These are phyloP conservation scores for Sinocyclocheilus anophthalmus DNA, from an alignment of 2,113 vertebrate species.

Conservation along the genomic window DNA sequence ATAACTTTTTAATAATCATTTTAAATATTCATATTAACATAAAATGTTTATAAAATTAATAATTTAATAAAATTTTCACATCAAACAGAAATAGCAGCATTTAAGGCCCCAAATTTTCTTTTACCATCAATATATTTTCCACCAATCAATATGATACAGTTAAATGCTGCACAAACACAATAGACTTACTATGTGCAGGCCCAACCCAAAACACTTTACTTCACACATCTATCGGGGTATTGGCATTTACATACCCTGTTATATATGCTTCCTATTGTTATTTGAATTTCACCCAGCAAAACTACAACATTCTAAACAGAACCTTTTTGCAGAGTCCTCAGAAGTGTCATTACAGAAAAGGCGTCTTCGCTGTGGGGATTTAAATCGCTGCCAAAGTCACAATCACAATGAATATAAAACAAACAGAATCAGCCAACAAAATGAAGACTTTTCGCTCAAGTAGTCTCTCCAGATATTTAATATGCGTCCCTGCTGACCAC, in stretches of 20 bases:
- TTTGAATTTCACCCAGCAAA: constrained; percentile 61
- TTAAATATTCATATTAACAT: background rate
- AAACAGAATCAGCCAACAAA: constrained; percentile 51
- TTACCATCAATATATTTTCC: background rate
- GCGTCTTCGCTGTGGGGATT: constrained; percentile 59
- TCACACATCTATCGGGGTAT: constrained; percentile 58
- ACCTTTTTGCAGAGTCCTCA: constrained; percentile 58
- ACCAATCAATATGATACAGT: constrained; percentile 35
- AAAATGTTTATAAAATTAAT: background rate
- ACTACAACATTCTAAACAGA: constrained; percentile 59
- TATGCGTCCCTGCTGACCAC: constrained; percentile 39
- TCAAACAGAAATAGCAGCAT: background rate
- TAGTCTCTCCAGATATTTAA: constrained; percentile 43
- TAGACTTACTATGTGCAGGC: constrained; percentile 44
- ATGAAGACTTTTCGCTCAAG: constrained; percentile 27
- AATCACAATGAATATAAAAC: constrained; percentile 53
- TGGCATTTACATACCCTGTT: constrained; percentile 58
- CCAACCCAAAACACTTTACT: constrained; percentile 58
- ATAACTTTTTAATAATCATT: too few relatives aligned
- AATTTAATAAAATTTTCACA: background rate
- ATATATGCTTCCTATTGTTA: constrained; percentile 61
- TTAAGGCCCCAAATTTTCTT: background rate
- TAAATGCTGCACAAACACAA: constrained; percentile 41
- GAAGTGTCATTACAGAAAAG: constrained; percentile 61
- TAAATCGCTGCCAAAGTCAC: constrained; percentile 56